Base-by-base conservation (phyloP, 2,113 vertebrate genomes). In the Tyto alba region DNA sequence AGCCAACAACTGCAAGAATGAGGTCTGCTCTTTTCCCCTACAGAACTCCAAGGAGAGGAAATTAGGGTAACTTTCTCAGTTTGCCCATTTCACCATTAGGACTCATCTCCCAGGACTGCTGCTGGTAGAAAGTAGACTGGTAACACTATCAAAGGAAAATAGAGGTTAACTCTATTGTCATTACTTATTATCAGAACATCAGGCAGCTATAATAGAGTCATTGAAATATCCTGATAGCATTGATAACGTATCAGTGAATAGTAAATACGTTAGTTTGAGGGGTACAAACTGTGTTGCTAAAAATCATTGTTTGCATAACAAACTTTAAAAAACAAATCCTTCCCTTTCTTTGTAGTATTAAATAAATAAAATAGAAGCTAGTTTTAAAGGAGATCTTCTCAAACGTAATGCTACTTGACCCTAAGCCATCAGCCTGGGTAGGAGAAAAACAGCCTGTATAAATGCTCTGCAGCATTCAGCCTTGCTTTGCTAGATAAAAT, bases 401-500 rank as follows among this genome's bases (percentile, higher is more conserved):
- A 76, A 87, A 84, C 47, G 68, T 93, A 96, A 90, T 75, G 52
- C 60, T 67, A 30, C 43, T 85, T 36, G 57, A 77, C 21, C 69
- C 11, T 10, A 82, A 91, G 40, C 47, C 36, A 18, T 41, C 55
- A 36, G 81, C 59, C 27, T 56, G 63, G 11, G 52, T 13, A 69
- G 48, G 47, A 91, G 62, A 80, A 52, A 85, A 96, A 7, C 4
- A 3, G 76, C 79, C 74, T 66, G 22, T 27, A 53, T 63, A 88
- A 88, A 95, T 60, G 73, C 85, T 84, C 10, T 78, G 86, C 69
- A 93, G 73, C 64, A 69, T 95, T 94, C 83, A 60, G 88, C 96
- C 76, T 69, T 76, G 32, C 95, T 97, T 96, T 7, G 55, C 84
- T 43, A 30, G 84, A 47, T 88, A 85, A 96, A 96, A 92, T 74